A percentile compares a stretch with the other conserved stretches of the same genome.
phyloP scores from a whole-genome alignment of 2,888 invertebrate species.

The Lasioglossum leucozonium region DNA sequence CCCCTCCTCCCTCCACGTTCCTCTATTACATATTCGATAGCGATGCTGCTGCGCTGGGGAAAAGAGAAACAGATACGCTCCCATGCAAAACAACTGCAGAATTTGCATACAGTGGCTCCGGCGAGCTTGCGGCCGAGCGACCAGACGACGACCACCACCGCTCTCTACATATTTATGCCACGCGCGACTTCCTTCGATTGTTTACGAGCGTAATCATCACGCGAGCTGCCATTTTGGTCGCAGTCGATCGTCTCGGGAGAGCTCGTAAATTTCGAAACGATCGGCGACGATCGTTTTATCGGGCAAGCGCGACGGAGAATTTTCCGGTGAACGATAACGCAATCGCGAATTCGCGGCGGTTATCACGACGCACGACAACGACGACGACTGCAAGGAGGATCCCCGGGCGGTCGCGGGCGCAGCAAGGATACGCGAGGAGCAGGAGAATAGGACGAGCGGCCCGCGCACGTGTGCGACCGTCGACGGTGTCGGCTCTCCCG shows the following conservation, averaged over 20 bases:
- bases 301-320: not conserved
- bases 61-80: constrained; percentile 46
- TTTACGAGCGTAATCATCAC: constrained; percentile 66
- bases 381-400: not conserved
- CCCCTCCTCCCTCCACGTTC: not conserved
- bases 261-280: not conserved
- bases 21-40: not conserved
- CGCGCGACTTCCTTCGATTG: constrained; percentile 82
- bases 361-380: too few species aligned
- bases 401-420: too few species aligned
- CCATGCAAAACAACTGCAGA: constrained; percentile 59
- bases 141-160: not conserved
- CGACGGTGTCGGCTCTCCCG: too few species aligned
- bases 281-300: not conserved
- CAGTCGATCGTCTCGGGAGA: not conserved
- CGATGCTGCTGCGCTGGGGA: too few species aligned
- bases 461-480: too few species aligned
- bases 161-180: constrained; percentile 80
- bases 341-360: constrained; percentile 21
- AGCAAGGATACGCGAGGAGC: too few species aligned
- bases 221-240: not conserved
- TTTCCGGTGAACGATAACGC: constrained; percentile 25
- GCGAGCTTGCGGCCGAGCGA: constrained; percentile 44
- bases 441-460: constrained; percentile 26
- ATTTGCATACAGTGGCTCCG: constrained; percentile 78